Evolutionary conservation across 1,140 invertebrate genomes (phyloP).

Genomic region (Eriosoma lanigerum): DNA sequence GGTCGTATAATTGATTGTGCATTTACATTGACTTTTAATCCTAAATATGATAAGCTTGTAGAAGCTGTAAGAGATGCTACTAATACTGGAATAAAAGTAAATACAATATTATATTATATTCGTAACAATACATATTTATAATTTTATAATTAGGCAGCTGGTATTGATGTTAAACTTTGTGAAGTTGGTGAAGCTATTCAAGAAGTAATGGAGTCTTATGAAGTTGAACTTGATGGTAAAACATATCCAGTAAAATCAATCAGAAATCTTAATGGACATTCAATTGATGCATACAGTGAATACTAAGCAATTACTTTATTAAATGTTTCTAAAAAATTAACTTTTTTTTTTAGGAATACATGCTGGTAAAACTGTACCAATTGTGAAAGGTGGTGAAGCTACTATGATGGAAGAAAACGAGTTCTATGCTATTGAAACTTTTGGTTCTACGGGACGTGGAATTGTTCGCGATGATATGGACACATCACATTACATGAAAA

Average conservation of each 20-base stretch:
- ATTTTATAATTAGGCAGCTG: conserved; percentile 66
- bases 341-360: conserved; percentile 78
- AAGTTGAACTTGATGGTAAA: conserved; percentile 97
- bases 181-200: conserved; percentile 97
- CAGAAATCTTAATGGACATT: conserved; percentile 97
- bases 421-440: conserved; percentile 99
- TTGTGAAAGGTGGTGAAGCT: conserved; percentile 97
- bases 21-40: conserved; percentile 95
- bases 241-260: conserved; percentile 97
- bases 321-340: no score
- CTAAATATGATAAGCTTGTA: conserved; percentile 92
- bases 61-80: conserved; percentile 97
- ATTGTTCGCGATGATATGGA: conserved; percentile 99
- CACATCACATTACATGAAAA: conserved; percentile 99
- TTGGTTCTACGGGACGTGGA: conserved; percentile 96
- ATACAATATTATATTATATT: conserved; percentile 54
- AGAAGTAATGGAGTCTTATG: conserved; percentile 99
- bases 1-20: conserved; percentile 98
- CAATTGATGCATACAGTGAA: conserved; percentile 91
- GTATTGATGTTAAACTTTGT: conserved; percentile 96
- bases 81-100: conserved; percentile 89
- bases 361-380: conserved; percentile 98
- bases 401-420: conserved; percentile 99
- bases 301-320: conserved; percentile 52
- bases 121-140: conserved; percentile 16